Evolutionary conservation across 2,888 invertebrate genomes (phyloP), one percentile per base, ranked within the genome.

Genomic region (Molorchus minor): DNA sequence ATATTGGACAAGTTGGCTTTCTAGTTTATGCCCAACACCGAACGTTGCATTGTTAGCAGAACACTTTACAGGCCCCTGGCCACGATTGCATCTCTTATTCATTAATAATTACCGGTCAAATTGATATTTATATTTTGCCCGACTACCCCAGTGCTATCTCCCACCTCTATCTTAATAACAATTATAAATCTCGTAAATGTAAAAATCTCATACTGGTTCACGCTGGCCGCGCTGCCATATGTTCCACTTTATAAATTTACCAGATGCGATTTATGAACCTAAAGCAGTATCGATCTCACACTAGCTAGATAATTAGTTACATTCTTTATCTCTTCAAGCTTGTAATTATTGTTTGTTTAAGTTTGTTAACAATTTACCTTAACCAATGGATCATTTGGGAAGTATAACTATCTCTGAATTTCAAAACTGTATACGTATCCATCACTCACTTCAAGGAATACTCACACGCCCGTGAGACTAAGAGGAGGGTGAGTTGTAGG

Each of bases 1-100:
- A 78, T 79, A 79, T 78, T 77, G 73, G 77, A 77, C 77, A 75
- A 73, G 70, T 71, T 71, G 70, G 72, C 74, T 73, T 71, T 71
- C 67, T 75, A 74, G 76, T 76, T 77, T 75, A 76, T 77, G 70
- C 69, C 71, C 72, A 66, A 71, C 74, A 70, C 74, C 61, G 57
- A 64, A 61, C 56, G 59, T 65, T 64, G 62, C 70, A 73, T 75
- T 77, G 76, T 77, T 77, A 75, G 74, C 71, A 76, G 74, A 76
- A 77, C 76, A 77, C 75, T 77, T 77, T 75, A 74, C 74, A 69
- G 70, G 73, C 75, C 77, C 65, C 71, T 71, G 72, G 75, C 74
- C 69, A 73, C 64, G 74, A 75, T 75, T 68, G 65, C 73, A 73
- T 77, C 75, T 74, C 71, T 72, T 72, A 71, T 72, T 75, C 71